phyloP scores from a whole-genome alignment of 1,140 invertebrate genomes.

The Drosophila nannoptera region DNA sequence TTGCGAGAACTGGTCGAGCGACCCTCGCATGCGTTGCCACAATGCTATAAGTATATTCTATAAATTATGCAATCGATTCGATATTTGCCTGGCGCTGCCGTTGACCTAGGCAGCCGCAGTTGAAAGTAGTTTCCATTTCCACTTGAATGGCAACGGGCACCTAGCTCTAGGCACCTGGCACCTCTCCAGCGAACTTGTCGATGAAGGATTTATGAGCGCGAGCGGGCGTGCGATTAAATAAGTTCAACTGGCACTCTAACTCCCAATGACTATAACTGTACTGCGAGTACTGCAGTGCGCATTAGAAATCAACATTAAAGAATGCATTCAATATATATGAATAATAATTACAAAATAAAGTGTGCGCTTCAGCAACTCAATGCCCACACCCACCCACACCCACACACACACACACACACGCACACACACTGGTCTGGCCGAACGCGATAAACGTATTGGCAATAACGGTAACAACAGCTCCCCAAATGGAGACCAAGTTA shows the following conservation, averaged over 20 bases:
- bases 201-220: conserved; percentile 65
- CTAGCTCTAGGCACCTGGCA: not conserved
- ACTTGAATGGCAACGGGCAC: conserved; percentile 45
- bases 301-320: conserved; percentile 35
- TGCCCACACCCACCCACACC: too few relatives aligned
- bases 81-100: conserved; percentile 12
- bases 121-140: conserved; percentile 55
- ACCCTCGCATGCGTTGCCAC: conserved; percentile 17
- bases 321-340: conserved; percentile 7
- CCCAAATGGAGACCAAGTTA: conserved; percentile 51
- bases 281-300: too few relatives aligned
- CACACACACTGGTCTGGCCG: conserved; percentile 15
- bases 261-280: conserved; percentile 26
- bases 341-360: conserved; percentile 15
- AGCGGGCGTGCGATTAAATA: conserved; percentile 29
- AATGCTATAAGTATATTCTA: not conserved
- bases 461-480: conserved; percentile 21
- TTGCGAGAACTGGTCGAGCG: not conserved
- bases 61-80: conserved; percentile 30
- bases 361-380: conserved; percentile 50
- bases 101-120: conserved; percentile 39
- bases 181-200: conserved; percentile 18
- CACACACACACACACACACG: too few relatives aligned
- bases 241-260: conserved; percentile 48
- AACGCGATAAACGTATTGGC: conserved; percentile 13